Evolutionary conservation across 2,888 invertebrate genomes (phyloP), one percentile per base, ranked within the genome.

Genomic region (Koerneria pararmatus): DNA sequence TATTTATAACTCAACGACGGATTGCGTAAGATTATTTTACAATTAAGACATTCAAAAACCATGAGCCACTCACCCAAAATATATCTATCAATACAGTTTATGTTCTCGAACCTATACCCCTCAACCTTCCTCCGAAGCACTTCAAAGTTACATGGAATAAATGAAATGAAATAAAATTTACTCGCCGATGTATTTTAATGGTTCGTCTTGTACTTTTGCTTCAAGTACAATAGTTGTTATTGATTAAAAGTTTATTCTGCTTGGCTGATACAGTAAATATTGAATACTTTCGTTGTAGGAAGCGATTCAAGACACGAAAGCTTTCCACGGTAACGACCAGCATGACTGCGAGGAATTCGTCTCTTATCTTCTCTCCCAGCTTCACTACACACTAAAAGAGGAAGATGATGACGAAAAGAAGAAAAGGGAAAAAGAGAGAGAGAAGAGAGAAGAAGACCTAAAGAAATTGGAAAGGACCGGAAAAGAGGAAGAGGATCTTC

Each of bases 261-360:
- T 11, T 53, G 24, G 8, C 24, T n/a, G 24, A 22, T 8, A 53
- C 8, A 53, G 22, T 53, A n/a, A 19, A 19, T 11, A 15, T 15
- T 46, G 15, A 46, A 15, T 54, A 22, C 19, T 22, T n/a, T 32
- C 46, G 78, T 83, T 60, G 27, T 79, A 88, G 88, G 90, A 90
- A 88, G 91, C 91, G 78, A 91, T 94, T 74, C 89, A 90, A 35
- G 91, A 91, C 80, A 90, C 91, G 86, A 91, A 92, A 65, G 91
- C 91, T 41, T 90, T 94, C 84, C 89, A 89, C 73, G 92, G 92
- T 70, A 91, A 91, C 75, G 91, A 91, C 15, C 94, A 94, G 85
- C 93, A 94, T 85, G 93, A 94, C 87, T 91, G 92, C 63, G 93
- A 91, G 87, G 93, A 94, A 86, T 87, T 94, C 74, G 88, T 94